Evolutionary conservation across 2,797 vertebrate genomes (phyloP).

Genomic region (Macroramphosus scolopax): DNA sequence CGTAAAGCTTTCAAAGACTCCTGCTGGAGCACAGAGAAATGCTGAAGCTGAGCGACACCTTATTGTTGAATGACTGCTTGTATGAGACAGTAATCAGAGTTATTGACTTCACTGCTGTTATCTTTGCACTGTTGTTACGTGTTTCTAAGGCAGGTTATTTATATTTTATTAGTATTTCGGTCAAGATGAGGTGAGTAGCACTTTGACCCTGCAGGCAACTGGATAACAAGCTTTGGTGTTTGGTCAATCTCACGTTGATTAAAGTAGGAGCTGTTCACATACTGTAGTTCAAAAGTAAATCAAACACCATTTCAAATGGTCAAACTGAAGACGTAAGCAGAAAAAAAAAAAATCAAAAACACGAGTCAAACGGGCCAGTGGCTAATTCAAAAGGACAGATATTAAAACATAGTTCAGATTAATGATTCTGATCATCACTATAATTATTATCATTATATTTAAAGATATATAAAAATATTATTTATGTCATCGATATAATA

Average conservation of each 20-base stretch:
- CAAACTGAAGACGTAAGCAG: too few relatives aligned
- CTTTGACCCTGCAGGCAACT: constrained; percentile 13
- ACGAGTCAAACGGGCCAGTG: constrained; percentile 74
- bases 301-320: too few relatives aligned
- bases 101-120: not conserved
- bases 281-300: too few relatives aligned
- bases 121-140: not conserved
- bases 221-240: constrained; percentile 1
- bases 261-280: constrained; percentile 75
- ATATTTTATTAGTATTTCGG: not conserved
- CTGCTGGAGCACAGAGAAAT: too few relatives aligned
- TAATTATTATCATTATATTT: constrained; percentile 64
- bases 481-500: constrained; percentile 75
- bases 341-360: too few relatives aligned
- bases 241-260: too few relatives aligned
- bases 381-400: constrained; percentile 84
- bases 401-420: constrained; percentile 85
- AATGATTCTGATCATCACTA: constrained; percentile 35
- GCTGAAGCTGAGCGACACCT: too few relatives aligned
- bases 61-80: too few relatives aligned
- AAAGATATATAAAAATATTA: constrained; percentile 83
- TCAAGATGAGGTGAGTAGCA: not conserved
- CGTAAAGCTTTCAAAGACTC: too few relatives aligned
- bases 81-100: too few relatives aligned
- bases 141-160: constrained; percentile 1